Evolutionary conservation across 1,140 invertebrate genomes (phyloP).

Genomic region (Drosophila mojavensis): DNA sequence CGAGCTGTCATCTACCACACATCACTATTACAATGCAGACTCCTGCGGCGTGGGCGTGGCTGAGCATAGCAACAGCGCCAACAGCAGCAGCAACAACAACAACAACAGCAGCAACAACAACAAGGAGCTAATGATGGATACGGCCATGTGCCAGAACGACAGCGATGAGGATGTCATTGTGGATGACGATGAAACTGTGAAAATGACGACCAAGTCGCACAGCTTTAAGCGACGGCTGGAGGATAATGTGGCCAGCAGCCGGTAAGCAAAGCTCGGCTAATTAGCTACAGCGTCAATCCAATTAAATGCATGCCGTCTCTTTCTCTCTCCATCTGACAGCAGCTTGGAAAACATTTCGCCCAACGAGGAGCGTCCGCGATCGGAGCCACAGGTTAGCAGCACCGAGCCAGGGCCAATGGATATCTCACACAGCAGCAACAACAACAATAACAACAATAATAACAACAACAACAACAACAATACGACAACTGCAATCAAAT

Average conservation of each 20-base stretch:
- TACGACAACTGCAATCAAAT: constrained; percentile 61
- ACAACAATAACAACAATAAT: constrained; percentile 56
- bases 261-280: constrained; percentile 38
- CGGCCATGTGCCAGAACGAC: constrained; percentile 77
- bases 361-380: constrained; percentile 73
- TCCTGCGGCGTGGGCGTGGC: constrained; percentile 74
- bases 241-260: constrained; percentile 75
- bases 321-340: constrained; percentile 28
- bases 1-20: constrained; percentile 83
- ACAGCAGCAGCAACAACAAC: constrained; percentile 56
- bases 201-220: constrained; percentile 60
- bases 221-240: constrained; percentile 71
- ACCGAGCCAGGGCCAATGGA: constrained; percentile 74
- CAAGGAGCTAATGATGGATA: constrained; percentile 80
- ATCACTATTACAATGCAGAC: constrained; percentile 83
- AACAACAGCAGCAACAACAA: constrained; percentile 16
- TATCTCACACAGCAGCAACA: constrained; percentile 73
- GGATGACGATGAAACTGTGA: constrained; percentile 79
- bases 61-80: constrained; percentile 58
- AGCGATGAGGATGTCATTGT: constrained; percentile 83
- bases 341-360: constrained; percentile 74
- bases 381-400: constrained; percentile 81
- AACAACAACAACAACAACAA: constrained; percentile 69
- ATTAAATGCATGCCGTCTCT: background rate
- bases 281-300: background rate